Conservation (phyloP, 2,797 vertebrate species). For the Protonibea diacanthus region DNA sequence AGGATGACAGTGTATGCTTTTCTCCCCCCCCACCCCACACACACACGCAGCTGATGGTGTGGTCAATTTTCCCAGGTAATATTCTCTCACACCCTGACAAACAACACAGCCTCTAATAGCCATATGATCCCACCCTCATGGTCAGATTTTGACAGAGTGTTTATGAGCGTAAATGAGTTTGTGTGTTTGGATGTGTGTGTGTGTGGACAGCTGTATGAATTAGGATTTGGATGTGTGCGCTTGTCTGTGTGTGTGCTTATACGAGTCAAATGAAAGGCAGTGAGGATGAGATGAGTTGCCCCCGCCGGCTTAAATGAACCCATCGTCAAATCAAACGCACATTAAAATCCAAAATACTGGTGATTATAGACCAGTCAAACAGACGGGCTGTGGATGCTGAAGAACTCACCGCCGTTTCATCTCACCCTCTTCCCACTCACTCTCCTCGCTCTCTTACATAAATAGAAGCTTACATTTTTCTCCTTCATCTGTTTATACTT, state of each 20-base stretch:
- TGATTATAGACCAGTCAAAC: constrained; percentile 50
- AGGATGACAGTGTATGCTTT: constrained; percentile 38
- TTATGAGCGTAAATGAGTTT: constrained; percentile 25
- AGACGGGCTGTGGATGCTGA: constrained; percentile 32
- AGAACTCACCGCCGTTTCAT: constrained; percentile 37
- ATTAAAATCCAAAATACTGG: constrained; percentile 59
- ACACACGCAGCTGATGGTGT: not conserved
- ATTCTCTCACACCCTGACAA: constrained; percentile 51
- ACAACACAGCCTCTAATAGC: constrained; percentile 59
- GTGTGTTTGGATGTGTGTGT: constrained; percentile 18
- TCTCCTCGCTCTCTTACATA: constrained; percentile 35
- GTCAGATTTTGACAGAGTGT: constrained; percentile 36
- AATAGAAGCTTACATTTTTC: constrained; percentile 37
- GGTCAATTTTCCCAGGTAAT: constrained; percentile 55
- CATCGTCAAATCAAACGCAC: constrained; percentile 54
- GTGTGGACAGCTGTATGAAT: constrained; percentile 49
- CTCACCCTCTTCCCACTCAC: constrained; percentile 26
- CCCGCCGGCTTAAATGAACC: constrained; percentile 51
- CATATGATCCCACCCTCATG: constrained; percentile 57
- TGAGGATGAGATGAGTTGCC: constrained; percentile 53
- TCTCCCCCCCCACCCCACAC: constrained; percentile 12
- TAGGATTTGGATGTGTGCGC: constrained; percentile 35
- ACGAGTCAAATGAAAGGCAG: constrained; percentile 65
- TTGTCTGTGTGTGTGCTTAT: constrained; percentile 2
- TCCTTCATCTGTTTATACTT: constrained; percentile 16